These are phyloP conservation scores for Saxidomus purpurata DNA, from an alignment of 1,140 invertebrate genomes.

Conservation along the genomic window DNA sequence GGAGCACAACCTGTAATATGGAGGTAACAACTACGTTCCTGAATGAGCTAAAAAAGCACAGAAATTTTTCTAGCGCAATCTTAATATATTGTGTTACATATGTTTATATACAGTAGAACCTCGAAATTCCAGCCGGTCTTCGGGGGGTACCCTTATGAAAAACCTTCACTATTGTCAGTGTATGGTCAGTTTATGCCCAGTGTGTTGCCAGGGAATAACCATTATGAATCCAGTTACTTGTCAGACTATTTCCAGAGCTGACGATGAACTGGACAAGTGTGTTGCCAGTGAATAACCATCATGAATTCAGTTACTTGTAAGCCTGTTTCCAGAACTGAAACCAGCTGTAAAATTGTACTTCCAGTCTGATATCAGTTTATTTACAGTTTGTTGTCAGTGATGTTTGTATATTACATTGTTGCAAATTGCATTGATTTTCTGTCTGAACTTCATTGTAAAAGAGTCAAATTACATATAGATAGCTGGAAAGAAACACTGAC, in stretches of 20 bases:
- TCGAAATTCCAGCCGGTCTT: no score
- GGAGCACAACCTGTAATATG: no score
- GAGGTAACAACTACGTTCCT: no score
- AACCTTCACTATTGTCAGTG: conserved; percentile 27
- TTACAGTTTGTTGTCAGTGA: not conserved
- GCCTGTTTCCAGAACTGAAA: conserved; percentile 13
- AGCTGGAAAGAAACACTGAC: conserved; percentile 23
- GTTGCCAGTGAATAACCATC: no score
- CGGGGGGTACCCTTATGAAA: not conserved
- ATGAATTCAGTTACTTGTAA: conserved; percentile 23
- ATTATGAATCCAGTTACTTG: conserved; percentile 30
- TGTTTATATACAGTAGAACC: no score
- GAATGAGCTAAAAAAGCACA: no score
- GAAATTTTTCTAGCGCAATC: no score
- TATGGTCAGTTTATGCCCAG: conserved; percentile 26
- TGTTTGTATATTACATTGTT: not conserved
- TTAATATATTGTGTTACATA: no score
- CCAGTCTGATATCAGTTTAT: conserved; percentile 16
- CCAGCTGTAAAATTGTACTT: conserved; percentile 22
- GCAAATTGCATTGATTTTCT: not conserved
- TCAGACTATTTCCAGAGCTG: conserved; percentile 27
- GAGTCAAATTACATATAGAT: not conserved
- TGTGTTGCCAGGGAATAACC: conserved; percentile 31
- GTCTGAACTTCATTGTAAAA: not conserved
- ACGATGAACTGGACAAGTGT: no score